These are phyloP conservation scores for Siniperca knerii DNA, from an alignment of 2,113 vertebrate species.

Conservation along the genomic window DNA sequence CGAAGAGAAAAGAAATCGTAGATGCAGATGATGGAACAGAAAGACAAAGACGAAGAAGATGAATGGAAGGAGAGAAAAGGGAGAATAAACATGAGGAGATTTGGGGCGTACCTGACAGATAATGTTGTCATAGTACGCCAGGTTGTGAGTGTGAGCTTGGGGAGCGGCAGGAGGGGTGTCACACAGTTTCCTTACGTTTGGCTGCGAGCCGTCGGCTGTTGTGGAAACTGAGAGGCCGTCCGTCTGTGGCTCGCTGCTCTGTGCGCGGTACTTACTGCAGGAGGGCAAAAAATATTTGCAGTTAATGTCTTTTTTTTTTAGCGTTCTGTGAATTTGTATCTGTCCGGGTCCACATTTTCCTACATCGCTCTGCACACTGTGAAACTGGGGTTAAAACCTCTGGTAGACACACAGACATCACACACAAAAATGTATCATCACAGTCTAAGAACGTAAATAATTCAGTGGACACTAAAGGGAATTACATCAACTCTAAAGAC, in stretches of 20 bases:
- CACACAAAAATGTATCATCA: not conserved
- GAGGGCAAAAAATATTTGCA: slow-evolving; percentile 46
- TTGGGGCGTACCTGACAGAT: slow-evolving; percentile 86
- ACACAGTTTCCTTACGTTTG: slow-evolving; percentile 94
- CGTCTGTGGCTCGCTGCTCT: slow-evolving; percentile 92
- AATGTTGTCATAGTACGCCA: slow-evolving; percentile 89
- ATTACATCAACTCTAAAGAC: not conserved
- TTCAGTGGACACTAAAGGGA: slow-evolving; percentile 2
- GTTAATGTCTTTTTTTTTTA: not conserved
- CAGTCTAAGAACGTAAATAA: slow-evolving; percentile 6
- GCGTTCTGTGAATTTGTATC: not conserved
- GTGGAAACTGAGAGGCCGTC: slow-evolving; percentile 98
- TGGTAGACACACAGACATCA: not conserved
- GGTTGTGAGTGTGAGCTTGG: slow-evolving; percentile 83
- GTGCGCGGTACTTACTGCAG: slow-evolving; percentile 90
- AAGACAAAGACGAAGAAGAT: not conserved
- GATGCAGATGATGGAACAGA: not conserved
- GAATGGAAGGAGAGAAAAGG: slow-evolving; percentile 16
- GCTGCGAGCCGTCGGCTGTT: slow-evolving; percentile 95
- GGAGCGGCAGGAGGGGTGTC: slow-evolving; percentile 82
- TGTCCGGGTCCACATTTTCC: not conserved
- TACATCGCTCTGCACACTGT: not conserved
- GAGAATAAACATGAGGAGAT: slow-evolving; percentile 65
- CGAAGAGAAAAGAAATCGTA: slow-evolving; percentile 15
- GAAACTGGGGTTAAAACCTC: not conserved